Evolutionary conservation across 2,888 invertebrate species (phyloP), one percentile per base, ranked within the genome.

Genomic region (Chirona hameri): DNA sequence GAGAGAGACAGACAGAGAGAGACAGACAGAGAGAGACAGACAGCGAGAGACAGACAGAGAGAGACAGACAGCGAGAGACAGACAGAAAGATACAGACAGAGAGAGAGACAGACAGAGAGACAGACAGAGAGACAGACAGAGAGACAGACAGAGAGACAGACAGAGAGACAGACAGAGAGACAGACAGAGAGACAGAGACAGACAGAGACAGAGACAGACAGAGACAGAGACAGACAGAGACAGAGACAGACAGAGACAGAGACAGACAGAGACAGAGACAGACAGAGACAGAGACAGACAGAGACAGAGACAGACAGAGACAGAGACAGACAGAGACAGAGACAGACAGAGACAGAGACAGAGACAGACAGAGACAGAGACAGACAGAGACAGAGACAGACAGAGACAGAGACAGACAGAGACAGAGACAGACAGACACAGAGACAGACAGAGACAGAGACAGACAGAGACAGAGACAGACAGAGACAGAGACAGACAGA

Each of bases 291-390:
- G 31, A 57, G 7, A 55, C 81, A 57, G 60, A 81, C 60, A 81
- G 5, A 81, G 48, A 81, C 9, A 52, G 48, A 81, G 27, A 65
- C 24, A 60, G 39, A 81, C 46, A 81, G 7, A 65, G 65, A 60
- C 10, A 81, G 39, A 81, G 12, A 81, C 81, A 81, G 27, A 81
- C 46, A 81, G 15, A 81, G 29, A 81, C 24, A 81, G 9, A 81
- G 39, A 81, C 27, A 81, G 10, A 57, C 81, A 81, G 60, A 81
- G 15, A 81, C 46, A 81, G 39, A 81, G 14, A 81, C 27, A 81
- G 31, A 81, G 27, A 81, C 81, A 81, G 60, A 81, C 81, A 81
- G 15, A 60, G 60, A 55, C 81, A n/a, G n/a, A n/a, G n/a, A n/a
- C n/a, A n/a, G n/a, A n/a, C n/a, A n/a, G n/a, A n/a, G n/a, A n/a